These are phyloP conservation scores for Gracilinanus agilis DNA, from an alignment of 2,113 vertebrate genomes.

Conservation along the genomic window DNA sequence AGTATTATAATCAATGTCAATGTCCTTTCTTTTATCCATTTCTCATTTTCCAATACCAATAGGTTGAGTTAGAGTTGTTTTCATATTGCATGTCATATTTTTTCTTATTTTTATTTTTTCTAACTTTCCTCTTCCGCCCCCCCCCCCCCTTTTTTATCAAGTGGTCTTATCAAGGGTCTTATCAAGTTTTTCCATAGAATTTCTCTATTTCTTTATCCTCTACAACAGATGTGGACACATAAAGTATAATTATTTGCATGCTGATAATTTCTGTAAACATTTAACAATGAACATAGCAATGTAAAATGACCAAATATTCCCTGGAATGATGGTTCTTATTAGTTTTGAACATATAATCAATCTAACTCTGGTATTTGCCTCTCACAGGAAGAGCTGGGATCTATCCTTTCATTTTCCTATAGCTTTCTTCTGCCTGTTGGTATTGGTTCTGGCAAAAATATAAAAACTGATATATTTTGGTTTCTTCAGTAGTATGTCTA, in stretches of 20 bases:
- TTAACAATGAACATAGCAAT: neutral
- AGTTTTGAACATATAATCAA: neutral
- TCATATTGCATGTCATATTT: neutral
- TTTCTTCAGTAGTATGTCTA: neutral
- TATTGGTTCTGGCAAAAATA: neutral
- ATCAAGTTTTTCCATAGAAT: neutral
- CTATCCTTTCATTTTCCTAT: neutral
- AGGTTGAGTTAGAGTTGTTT: neutral
- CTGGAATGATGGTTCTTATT: neutral
- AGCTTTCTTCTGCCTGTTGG: neutral
- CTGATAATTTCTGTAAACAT: neutral
- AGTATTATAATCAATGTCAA: neutral
- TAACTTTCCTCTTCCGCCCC: neutral
- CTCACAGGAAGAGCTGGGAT: neutral
- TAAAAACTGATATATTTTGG: neutral
- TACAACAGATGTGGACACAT: neutral
- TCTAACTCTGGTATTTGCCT: neutral
- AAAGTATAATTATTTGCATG: neutral
- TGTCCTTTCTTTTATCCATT: neutral
- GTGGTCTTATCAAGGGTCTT: neutral
- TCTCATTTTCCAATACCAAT: neutral
- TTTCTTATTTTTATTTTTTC: neutral
- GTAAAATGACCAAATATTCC: neutral
- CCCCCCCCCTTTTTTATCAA: neutral
- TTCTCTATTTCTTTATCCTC: neutral